phyloP scores from a whole-genome alignment of 2,888 invertebrate genomes.

The Seira ritae region DNA sequence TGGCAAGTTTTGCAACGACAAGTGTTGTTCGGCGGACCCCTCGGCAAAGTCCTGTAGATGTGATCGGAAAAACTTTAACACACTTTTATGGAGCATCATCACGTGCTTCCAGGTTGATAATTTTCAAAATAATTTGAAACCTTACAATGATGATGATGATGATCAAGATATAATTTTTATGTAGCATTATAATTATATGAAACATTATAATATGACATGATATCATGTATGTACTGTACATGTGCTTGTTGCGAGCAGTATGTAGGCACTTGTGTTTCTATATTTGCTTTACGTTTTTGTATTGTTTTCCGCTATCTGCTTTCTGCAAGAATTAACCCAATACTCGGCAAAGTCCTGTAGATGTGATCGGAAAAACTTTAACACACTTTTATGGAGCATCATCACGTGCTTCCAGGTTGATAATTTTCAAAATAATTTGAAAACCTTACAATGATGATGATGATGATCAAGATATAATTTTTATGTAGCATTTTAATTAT shows the following conservation, averaged over 20 bases:
- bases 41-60: slow-evolving; percentile 84
- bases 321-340: too few species aligned
- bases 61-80: slow-evolving; percentile 99
- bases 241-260: too few species aligned
- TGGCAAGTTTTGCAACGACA: slow-evolving; percentile 93
- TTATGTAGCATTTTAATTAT: not conserved
- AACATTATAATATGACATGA: too few species aligned
- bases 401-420: slow-evolving; percentile 97
- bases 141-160: slow-evolving; percentile 77
- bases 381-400: slow-evolving; percentile 97
- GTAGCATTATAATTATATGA: too few species aligned
- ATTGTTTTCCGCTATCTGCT: too few species aligned
- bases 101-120: slow-evolving; percentile 93
- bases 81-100: slow-evolving; percentile 97
- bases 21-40: slow-evolving; percentile 59
- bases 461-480: slow-evolving; percentile 76
- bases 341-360: slow-evolving; percentile 81
- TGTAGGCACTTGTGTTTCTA: too few species aligned
- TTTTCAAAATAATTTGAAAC: too few species aligned
- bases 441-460: not conserved
- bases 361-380: slow-evolving; percentile 99
- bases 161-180: slow-evolving; percentile 55
- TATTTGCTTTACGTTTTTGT: too few species aligned
- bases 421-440: not conserved
- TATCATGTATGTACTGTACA: too few species aligned